Base-by-base conservation (phyloP, 2,888 invertebrate species). In the Chaitophorus viminalis region DNA sequence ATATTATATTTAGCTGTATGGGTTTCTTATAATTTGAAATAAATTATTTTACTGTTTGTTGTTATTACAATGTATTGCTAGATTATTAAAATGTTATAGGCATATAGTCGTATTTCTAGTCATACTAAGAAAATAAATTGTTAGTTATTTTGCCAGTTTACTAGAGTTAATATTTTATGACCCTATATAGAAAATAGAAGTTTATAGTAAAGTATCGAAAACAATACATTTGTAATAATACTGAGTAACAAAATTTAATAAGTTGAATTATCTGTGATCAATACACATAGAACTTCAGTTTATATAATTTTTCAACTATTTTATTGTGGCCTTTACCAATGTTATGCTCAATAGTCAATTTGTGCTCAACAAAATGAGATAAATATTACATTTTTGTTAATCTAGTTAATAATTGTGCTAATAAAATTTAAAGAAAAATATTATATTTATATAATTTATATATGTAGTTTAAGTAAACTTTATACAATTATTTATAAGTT, bases 331-430 rank as follows among this genome's bases (percentile, higher is more conserved):
- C 39, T 82, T 74, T 83, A 83, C 65, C 60, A 75, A 39, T 36
- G 1, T 46, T 46, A n/a, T 65, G 78, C 87, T 87, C 87, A 87
- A n/a, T 65, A 72, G 81, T 87, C 87, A 87, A 81, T 81, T 74
- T 75, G 60, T 87, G 87, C 81, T 87, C 87, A 87, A 87, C 25
- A 46, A 33, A 72, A 65, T 8, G 33, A 33, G 65, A 68, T 76
- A 52, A 18, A 33, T 84, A 68, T 65, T 78, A n/a, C 74, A 74
- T 74, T 54, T 70, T 82, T 75, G 60, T 75, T 18, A 75, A 39
- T 14, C 33, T 72, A 65, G 25, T 65, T 65, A 31, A 65, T 75
- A 31, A 46, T 14, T 14, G 46, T 14, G 46, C 46, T 46, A 46
- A 46, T 46, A 46, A 46, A 46, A 11, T 14, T 46, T 14, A 1